Base-by-base conservation (phyloP, 2,113 vertebrate species). In the Poeciliopsis turrubarensis region DNA sequence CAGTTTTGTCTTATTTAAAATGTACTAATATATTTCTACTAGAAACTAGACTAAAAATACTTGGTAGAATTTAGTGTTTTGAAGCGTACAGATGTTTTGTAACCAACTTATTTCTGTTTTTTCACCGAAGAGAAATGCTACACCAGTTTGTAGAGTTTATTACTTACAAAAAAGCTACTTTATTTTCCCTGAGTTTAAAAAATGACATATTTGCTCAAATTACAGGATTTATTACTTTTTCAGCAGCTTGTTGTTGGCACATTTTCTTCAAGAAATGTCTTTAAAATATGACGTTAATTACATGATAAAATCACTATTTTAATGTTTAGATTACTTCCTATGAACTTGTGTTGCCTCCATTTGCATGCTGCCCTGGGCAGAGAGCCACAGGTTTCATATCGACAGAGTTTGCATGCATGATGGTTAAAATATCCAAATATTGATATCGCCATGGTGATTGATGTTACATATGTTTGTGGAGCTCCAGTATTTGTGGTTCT, bases 121-220 rank as follows among this genome's bases (percentile, higher is more conserved):
- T 70, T 83, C 70, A 84, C 65, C 64, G 51, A 25, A 17, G 63
- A 71, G 67, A 39, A 68, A 65, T 47, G 78, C 60, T 29, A 72
- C 80, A 60, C 76, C 61, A 14, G 70, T 85, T 72, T 86, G 72
- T 74, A 83, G 88, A 79, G 84, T 89, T 84, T 82, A 81, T 80
- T 79, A 26, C 68, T 67, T 83, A 31, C 61, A 72, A 65, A 65
- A 44, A 34, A 78, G 78, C 27, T 34, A 83, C 72, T 86, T 73
- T 86, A 61, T 78, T 30, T 30, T 7, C 47, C 74, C 22, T n/a
- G 54, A 54, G 47, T 19, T 54, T 67, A 41, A 9, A 25, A 77
- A 13, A 65, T 17, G 0, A 1, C 22, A 1, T 34, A 27, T 26
- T 64, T 26, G 22, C 9, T 81, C 73, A 63, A 71, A 61, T 72